Percentiles rank a stretch among this genome's conserved stretches.
Evolutionary conservation across 2,888 invertebrate species (phyloP).

Genomic region (Thereva unica): DNA sequence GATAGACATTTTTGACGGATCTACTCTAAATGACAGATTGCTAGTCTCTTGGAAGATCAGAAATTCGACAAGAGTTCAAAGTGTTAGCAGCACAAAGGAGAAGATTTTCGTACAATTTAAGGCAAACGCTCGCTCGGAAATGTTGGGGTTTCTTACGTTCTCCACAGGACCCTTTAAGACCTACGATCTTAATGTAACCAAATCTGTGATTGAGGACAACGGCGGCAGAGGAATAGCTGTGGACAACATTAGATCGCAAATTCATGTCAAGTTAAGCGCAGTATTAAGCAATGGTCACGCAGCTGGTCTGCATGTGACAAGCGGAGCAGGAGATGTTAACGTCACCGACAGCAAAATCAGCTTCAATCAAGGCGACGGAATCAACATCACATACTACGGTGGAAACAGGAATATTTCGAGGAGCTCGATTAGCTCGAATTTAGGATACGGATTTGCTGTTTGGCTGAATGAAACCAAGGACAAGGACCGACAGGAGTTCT

Average conservation of each 20-base stretch:
- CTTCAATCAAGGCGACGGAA: constrained; percentile 90
- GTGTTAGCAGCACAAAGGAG: constrained; percentile 79
- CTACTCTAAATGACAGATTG: constrained; percentile 70
- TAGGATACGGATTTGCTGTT: constrained; percentile 84
- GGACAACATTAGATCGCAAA: constrained; percentile 85
- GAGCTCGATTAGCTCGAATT: constrained; percentile 83
- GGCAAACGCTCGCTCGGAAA: constrained; percentile 72
- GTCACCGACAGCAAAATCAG: constrained; percentile 87
- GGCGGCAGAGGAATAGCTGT: constrained; percentile 93
- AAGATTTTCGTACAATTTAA: constrained; percentile 79
- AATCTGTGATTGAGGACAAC: constrained; percentile 84
- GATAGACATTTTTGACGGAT: constrained; percentile 79
- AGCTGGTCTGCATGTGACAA: constrained; percentile 86
- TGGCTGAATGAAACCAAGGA: constrained; percentile 86
- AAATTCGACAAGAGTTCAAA: constrained; percentile 87
- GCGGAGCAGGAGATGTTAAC: constrained; percentile 92
- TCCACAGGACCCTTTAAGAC: constrained; percentile 77
- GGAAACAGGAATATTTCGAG: constrained; percentile 91
- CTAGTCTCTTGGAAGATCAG: constrained; percentile 73
- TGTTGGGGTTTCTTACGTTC: constrained; percentile 77
- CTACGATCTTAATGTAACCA: constrained; percentile 85
- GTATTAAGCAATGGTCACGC: constrained; percentile 87
- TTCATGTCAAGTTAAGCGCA: constrained; percentile 82
- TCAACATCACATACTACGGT: constrained; percentile 94
- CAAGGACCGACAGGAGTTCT: constrained; percentile 66